phyloP scores from a whole-genome alignment of 1,140 invertebrate genomes.

The Heliconius congener region DNA sequence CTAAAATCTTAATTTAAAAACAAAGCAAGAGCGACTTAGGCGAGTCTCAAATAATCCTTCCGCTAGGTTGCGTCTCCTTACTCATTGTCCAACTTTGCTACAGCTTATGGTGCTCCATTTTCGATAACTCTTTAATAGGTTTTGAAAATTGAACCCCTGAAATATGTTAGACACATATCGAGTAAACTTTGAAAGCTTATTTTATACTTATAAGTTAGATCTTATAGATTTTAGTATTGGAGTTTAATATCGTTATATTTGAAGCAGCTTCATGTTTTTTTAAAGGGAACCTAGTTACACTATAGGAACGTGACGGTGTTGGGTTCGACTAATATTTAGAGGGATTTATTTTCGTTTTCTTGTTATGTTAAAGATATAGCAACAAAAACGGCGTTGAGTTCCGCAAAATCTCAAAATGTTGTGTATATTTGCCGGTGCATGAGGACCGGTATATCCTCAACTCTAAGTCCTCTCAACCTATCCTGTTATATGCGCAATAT shows the following conservation, averaged over 20 bases:
- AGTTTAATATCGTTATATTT: background rate
- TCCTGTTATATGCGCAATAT: no score
- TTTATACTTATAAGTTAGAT: background rate
- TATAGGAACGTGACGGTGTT: no score
- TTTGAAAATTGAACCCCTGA: constrained; percentile 8
- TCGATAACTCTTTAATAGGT: constrained; percentile 25
- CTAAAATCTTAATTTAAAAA: background rate
- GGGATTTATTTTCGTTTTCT: no score
- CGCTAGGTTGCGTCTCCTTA: background rate
- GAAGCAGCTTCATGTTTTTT: background rate
- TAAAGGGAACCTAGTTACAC: no score
- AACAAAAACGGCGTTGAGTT: no score
- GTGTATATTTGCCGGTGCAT: no score
- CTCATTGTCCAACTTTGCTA: background rate
- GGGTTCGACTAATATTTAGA: no score
- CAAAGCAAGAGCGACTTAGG: background rate
- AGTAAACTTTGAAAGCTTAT: background rate
- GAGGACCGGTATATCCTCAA: no score
- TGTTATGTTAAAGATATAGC: no score
- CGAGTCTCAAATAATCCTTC: background rate
- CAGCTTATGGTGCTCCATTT: background rate
- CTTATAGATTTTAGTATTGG: background rate
- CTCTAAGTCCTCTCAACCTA: no score
- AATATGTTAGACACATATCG: background rate
- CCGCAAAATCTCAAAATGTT: no score